A percentile compares a stretch with the other conserved stretches of the same genome.
Evolutionary conservation across 2,113 vertebrate species (phyloP).

Genomic region (Heterocephalus glaber): DNA sequence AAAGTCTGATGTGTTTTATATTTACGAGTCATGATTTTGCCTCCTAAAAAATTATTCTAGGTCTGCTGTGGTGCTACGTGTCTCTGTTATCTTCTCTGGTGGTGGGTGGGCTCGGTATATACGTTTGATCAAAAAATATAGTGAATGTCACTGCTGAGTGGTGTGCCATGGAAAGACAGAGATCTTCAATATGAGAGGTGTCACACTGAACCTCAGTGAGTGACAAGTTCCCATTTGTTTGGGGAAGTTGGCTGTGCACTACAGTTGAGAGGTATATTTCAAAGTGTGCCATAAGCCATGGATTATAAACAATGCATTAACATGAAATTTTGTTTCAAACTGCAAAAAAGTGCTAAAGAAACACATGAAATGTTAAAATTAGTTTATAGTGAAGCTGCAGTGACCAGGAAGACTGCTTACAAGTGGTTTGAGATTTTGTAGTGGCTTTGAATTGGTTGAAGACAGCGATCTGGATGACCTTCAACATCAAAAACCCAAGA

Average conservation of each 20-base stretch:
- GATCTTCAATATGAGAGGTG: no score
- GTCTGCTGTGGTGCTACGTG: no score
- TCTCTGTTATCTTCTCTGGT: no score
- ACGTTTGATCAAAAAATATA: no score
- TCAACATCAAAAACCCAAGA: neutral
- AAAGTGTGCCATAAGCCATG: neutral
- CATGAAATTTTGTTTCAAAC: neutral
- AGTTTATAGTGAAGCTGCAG: no score
- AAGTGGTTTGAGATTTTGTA: neutral
- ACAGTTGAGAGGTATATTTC: neutral
- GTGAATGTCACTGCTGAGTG: no score
- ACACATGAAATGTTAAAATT: no score
- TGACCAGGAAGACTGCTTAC: neutral
- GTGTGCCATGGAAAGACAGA: no score
- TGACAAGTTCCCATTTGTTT: neutral
- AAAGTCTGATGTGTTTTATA: slow-evolving; percentile 8
- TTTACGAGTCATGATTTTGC: neutral
- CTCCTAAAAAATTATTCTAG: neutral
- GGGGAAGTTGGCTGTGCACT: neutral
- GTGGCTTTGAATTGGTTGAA: neutral
- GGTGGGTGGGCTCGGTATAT: no score
- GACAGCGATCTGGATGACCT: neutral
- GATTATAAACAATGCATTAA: neutral
- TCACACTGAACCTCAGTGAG: neutral
- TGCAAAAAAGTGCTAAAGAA: no score